Conservation (phyloP, 2,888 invertebrate species). For the Ecliptopera silaceata region DNA sequence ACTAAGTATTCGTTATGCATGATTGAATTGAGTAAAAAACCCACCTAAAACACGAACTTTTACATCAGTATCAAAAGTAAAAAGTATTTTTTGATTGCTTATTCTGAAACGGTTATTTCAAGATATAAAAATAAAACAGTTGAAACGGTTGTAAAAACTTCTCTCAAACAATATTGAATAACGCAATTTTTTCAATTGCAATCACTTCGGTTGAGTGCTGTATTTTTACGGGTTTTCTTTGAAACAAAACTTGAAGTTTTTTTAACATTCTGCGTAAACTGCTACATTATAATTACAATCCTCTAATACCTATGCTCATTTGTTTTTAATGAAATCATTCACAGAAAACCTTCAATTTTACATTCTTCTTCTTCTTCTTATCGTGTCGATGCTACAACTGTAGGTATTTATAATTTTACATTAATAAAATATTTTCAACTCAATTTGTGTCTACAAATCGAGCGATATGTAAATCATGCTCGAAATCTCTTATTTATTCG, state of each 20-base stretch:
- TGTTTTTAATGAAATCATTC: constrained; percentile 1
- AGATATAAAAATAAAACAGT: not conserved
- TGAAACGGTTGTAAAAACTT: not conserved
- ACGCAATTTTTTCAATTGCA: not conserved
- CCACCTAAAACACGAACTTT: not conserved
- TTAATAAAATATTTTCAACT: constrained; percentile 9
- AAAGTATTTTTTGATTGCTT: not conserved
- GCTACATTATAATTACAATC: too few relatives aligned
- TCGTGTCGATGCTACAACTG: too few relatives aligned
- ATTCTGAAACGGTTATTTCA: not conserved
- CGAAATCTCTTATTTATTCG: constrained; percentile 13
- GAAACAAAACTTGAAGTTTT: not conserved
- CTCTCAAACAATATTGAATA: constrained; percentile 1
- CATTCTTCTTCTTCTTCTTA: not conserved
- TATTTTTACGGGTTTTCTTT: not conserved
- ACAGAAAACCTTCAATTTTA: not conserved
- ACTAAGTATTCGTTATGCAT: too few relatives aligned
- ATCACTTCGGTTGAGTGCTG: not conserved
- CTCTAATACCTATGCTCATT: not conserved
- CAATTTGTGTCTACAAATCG: not conserved
- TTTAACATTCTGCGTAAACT: not conserved
- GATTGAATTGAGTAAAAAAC: not conserved
- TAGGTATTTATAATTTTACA: too few relatives aligned
- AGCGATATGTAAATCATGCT: constrained; percentile 1
- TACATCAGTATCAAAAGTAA: not conserved